phyloP scores from a whole-genome alignment of 2,888 invertebrate genomes.

The Drosophila melanocephala region DNA sequence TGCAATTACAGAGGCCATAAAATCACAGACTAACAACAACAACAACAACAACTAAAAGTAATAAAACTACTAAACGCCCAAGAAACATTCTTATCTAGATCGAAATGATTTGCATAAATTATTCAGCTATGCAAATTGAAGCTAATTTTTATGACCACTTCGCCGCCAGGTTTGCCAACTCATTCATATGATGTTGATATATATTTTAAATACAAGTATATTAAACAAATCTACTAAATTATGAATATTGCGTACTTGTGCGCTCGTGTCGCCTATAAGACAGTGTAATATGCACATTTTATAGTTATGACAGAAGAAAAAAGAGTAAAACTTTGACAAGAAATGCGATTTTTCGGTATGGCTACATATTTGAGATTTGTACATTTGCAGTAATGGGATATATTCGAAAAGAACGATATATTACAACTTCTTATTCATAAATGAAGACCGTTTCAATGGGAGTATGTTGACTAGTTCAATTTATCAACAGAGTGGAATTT shows the following conservation, averaged over 20 bases:
- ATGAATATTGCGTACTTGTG: constrained; percentile 27
- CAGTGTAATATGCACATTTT: background rate
- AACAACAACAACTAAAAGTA: constrained; percentile 32
- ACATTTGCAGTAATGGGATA: background rate
- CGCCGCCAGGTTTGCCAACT: constrained; percentile 23
- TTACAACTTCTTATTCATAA: background rate
- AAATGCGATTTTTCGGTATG: background rate
- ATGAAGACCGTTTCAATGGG: no score
- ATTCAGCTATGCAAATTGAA: constrained; percentile 75
- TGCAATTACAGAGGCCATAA: constrained; percentile 71
- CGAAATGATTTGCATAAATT: constrained; percentile 74
- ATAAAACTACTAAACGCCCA: constrained; percentile 40
- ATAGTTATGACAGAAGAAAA: background rate
- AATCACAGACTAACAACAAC: constrained; percentile 29
- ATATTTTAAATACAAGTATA: constrained; percentile 30
- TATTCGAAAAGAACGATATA: background rate
- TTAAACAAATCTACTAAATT: constrained; percentile 54
- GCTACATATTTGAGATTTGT: background rate
- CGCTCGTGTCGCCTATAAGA: constrained; percentile 6
- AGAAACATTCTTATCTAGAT: constrained; percentile 70
- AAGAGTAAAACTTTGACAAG: background rate
- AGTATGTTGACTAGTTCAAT: background rate
- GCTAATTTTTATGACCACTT: constrained; percentile 70
- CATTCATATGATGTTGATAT: constrained; percentile 41
- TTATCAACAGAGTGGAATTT: background rate